Base-by-base conservation (phyloP, 2,888 invertebrate species). In the Chalcosyrphus nemorum region DNA sequence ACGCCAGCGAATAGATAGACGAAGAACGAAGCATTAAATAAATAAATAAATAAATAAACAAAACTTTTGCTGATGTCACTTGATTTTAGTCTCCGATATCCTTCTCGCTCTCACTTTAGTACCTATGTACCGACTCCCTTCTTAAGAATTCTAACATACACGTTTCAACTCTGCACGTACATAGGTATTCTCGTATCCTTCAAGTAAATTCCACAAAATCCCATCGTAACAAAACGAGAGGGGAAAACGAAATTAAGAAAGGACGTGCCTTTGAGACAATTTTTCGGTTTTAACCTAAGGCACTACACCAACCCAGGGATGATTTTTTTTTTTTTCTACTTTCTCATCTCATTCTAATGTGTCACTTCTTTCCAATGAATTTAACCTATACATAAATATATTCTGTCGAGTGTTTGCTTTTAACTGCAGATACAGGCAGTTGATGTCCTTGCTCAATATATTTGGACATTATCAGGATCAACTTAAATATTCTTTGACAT, bases 31-130 rank as follows among this genome's bases (percentile, higher is more conserved):
- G 54, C n/a, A 35, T 24, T 32, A 52, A 54, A 70, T 54, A 70
- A 70, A 70, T 32, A 52, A 54, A 70, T 54, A 70, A 70, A 70
- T 77, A 77, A 70, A 77, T 70, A 77, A 77, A 61, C 77, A 77
- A 70, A 76, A 77, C 70, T 77, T 74, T 74, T 77, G 77, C 77
- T 77, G 77, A 77, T 70, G 77, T 77, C 70, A 63, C 77, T 70
- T 63, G 77, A 77, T 70, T 77, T 70, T 43, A 54, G 27, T 17
- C 29, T 13, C 21, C 65, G n/a, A 45, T 57, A 11, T 13, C 29
- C 13, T 21, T 57, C 24, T 71, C 41, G 3, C 24, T 45, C 11
- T 19, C 15, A 21, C 17, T 19, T 56, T n/a, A n/a, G n/a, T n/a
- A n/a, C n/a, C n/a, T n/a, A n/a, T n/a, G n/a, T n/a, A n/a, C n/a